Evolutionary conservation across 35 echinoderm and acorn worm genomes (phyloP), one percentile per base, ranked within the genome.

Genomic region (Ophiothrix spiculata): DNA sequence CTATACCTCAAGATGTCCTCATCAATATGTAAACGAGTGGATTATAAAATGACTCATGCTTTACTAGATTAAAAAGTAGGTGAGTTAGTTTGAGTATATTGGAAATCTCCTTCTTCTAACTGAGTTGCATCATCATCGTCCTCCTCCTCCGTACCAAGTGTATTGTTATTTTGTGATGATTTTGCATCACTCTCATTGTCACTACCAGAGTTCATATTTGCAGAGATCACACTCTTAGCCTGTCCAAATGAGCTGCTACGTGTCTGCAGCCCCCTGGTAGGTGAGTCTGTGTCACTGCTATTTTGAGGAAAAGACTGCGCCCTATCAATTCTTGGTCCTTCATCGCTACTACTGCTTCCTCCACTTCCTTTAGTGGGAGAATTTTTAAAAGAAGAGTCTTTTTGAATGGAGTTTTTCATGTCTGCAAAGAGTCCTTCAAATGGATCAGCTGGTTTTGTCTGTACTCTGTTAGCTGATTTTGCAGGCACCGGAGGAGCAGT

Each of bases 341-440:
- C 60, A n/a, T n/a, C n/a, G n/a, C n/a, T n/a, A 10, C 60, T 28
- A 4, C 3, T 28, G 29, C 25, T 69, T 1, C 8, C 29, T 4
- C 10, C 60, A 25, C 25, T 25, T 49, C 6, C 19, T 49, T 19
- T 49, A 10, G 6, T 6, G 6, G 42, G 42, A 19, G 42, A 49
- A n/a, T n/a, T n/a, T 69, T 69, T 69, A 69, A 69, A 69, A n/a
- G 60, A 69, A 12, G 81, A 0, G 1, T 45, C 82, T 37, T 90
- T 90, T 35, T 82, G 37, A 16, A 90, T 37, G 33, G 80, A 84
- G 39, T 77, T 36, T 31, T 90, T 90, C 88, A 90, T 90, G 63
- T 90, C 88, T 37, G 74, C 76, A 29, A 90, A 35, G 6, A 90
- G 81, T 84, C 81, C 88, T 4, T 64, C 88, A 83, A 90, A 90